Evolutionary conservation across 2,797 vertebrate species (phyloP).

Genomic region (Heliangelus exortis): DNA sequence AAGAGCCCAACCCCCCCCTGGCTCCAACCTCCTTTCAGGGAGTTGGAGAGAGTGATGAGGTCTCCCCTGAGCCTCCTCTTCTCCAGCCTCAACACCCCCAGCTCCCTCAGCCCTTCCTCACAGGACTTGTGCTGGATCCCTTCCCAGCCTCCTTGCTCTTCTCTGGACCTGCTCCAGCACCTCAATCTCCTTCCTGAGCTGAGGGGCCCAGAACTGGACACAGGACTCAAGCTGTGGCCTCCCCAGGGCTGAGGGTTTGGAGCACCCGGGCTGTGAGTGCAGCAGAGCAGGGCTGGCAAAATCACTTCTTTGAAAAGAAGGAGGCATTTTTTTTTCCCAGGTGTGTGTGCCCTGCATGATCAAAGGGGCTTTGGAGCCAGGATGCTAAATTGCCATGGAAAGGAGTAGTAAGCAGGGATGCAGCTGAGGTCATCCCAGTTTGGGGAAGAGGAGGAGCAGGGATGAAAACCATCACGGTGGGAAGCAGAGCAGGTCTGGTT

Average conservation of each 20-base stretch:
- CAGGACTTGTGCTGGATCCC: too few relatives aligned
- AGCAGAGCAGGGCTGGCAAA: not conserved
- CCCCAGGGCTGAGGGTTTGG: not conserved
- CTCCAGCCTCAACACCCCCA: too few relatives aligned
- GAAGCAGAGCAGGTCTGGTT: not conserved
- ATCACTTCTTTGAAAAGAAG: not conserved
- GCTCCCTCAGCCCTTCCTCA: too few relatives aligned
- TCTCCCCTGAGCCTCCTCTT: too few relatives aligned
- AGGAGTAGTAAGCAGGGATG: not conserved
- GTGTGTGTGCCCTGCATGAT: not conserved
- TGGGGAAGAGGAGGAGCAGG: not conserved
- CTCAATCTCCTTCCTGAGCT: too few relatives aligned
- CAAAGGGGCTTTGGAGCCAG: not conserved
- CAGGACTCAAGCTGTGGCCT: too few relatives aligned
- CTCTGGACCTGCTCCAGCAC: too few relatives aligned
- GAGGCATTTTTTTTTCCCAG: not conserved
- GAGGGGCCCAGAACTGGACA: too few relatives aligned
- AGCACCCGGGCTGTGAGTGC: not conserved
- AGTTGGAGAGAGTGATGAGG: too few relatives aligned
- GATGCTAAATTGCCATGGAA: not conserved
- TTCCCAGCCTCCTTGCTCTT: too few relatives aligned
- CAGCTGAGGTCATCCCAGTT: not conserved
- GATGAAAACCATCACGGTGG: not conserved
- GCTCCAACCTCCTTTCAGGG: too few relatives aligned
- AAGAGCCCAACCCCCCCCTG: too few relatives aligned